Base-by-base conservation (phyloP, 2,113 vertebrate genomes). In the Reinhardtius hippoglossoides region DNA sequence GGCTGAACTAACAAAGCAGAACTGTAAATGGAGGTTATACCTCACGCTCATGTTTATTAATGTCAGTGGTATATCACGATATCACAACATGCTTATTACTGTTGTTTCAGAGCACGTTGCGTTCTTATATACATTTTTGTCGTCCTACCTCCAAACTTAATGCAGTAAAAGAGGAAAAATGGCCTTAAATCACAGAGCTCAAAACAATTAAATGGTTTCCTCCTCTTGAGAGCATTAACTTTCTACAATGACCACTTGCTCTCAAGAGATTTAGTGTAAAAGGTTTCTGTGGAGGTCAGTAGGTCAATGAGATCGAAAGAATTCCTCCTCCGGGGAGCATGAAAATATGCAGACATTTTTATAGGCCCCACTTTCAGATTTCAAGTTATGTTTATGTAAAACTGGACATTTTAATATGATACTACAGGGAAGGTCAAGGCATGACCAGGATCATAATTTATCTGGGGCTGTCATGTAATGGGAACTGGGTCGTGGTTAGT, bases 401-500 rank as follows among this genome's bases (percentile, higher is more conserved):
- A 57, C 8, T 16, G 4, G 20, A 67, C 2, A 31, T 66, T 63
- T 58, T 3, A 42, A 1, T 52, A 26, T 27, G 0, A 15, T 7
- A 35, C 37, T 6, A 31, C 6, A 63, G 24, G 27, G 40, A 46
- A 72, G 63, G 21, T 73, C 20, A 66, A 9, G 20, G 20, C 18
- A n/a, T 3, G 50, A 1, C 20, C 6, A 14, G 27, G 54, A 54
- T 42, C 6, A 44, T 23, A 46, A 82, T 75, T 79, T 52, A 75
- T 60, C 48, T n/a, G 0, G 9, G 6, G 50, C 5, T 54, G 31
- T 18, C 18, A n/a, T 63, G 48, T 48, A 59, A 78, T n/a, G 12
- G 31, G 40, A 67, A 63, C 2, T 44, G 48, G 67, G 26, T 58
- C 14, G 2, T 71, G n/a, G 37, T 75, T 55, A 18, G 57, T 46